Percentiles rank a stretch among this genome's conserved stretches.
Conservation (phyloP, 2,113 vertebrate genomes). For the Podilymbus podiceps region DNA sequence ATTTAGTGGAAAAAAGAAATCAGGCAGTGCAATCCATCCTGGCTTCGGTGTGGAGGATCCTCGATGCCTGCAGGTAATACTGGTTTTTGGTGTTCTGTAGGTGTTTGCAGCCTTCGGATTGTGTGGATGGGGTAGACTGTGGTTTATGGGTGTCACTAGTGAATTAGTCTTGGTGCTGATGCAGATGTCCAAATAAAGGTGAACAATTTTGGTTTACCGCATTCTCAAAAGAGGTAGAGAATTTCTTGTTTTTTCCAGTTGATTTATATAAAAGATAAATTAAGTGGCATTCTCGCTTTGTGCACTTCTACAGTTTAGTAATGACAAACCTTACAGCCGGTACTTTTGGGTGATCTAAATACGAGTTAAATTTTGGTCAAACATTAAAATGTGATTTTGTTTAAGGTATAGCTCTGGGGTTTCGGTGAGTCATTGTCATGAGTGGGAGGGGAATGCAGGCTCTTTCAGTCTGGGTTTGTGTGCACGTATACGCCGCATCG, state of each 20-base stretch:
- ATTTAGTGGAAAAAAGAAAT: background rate
- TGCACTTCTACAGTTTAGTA: conserved; percentile 6
- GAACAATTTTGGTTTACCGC: background rate
- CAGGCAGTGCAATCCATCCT: accelerated
- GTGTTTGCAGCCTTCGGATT: background rate
- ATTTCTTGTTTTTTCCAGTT: background rate
- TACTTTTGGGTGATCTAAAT: conserved; percentile 64
- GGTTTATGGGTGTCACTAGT: background rate
- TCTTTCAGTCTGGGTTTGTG: conserved; percentile 56
- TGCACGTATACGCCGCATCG: background rate
- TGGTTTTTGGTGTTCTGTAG: background rate
- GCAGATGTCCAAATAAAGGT: background rate
- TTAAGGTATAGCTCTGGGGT: conserved; percentile 72
- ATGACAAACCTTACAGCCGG: conserved; percentile 37
- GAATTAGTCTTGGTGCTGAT: background rate
- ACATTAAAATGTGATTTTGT: conserved; percentile 10
- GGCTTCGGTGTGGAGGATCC: background rate
- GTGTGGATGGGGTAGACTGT: background rate
- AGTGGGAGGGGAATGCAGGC: conserved; percentile 69
- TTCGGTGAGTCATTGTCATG: conserved; percentile 74
- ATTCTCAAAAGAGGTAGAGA: conserved; percentile 3
- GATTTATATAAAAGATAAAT: conserved; percentile 4
- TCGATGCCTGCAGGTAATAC: background rate
- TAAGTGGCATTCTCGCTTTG: background rate
- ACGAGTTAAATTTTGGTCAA: conserved; percentile 41